Base-by-base conservation (phyloP, 2,797 vertebrate species). In the Echiichthys vipera region DNA sequence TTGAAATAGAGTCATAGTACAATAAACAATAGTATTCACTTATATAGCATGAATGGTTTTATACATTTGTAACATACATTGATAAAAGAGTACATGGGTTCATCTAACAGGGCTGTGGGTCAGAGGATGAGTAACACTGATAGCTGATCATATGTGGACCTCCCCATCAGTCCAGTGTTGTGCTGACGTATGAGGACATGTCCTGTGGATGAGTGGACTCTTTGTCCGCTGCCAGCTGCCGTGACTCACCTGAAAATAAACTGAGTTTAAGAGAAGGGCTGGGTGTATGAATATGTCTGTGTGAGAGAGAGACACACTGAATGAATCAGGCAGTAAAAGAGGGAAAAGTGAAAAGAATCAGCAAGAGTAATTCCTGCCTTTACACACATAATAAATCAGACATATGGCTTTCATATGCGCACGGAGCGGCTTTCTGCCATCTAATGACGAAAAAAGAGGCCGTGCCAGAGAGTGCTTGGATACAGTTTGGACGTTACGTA, bases 331-430 rank as follows among this genome's bases (percentile, higher is more conserved):
- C 24, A 62, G 72, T 71, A 72, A 68, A 72, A 59, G 27, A 30
- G n/a, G n/a, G 42, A 45, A 17, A 54, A 32, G 9, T 71, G 39
- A 80, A 37, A 39, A 47, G 43, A 45, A 15, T 39, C 43, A 18
- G 67, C 0, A 7, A 37, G 37, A 75, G 50, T 29, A 29, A 36
- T 62, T 66, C 13, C 30, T 70, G 70, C 56, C 15, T 67, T 62
- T 39, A 37, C 56, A 53, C 49, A 30, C 34, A 2, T 51, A 53
- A 43, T 77, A 71, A 81, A 81, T 68, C 71, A 47, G 54, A 87
- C 78, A 84, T 73, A 61, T 82, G 85, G 71, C 65, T 62, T 36
- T 83, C 78, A 7, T 71, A 73, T 84, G 73, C 75, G 74, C 57
- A 59, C 34, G 4, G 61, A 24, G 39, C 24, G 61, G 58, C 76